Conservation (phyloP, 2,113 vertebrate species). For the Nansenia antarctica region DNA sequence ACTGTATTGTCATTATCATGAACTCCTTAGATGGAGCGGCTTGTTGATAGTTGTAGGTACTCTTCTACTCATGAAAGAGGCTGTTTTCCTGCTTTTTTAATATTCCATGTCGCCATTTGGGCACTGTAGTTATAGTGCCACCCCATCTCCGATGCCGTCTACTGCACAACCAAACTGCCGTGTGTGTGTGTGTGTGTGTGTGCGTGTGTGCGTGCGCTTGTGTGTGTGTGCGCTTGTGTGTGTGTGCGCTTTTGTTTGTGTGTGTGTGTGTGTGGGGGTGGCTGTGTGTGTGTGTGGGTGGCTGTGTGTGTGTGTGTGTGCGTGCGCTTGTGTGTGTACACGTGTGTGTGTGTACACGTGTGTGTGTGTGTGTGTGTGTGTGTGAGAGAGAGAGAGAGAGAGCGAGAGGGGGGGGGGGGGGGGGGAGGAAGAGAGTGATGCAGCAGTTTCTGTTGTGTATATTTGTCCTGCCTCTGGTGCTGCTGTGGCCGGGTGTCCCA, state of each 20-base stretch:
- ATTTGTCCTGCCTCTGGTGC: neutral
- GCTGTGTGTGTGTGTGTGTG: too few relatives aligned
- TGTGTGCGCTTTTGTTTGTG: neutral
- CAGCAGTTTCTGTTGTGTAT: neutral
- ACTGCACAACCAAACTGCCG: constrained; percentile 40
- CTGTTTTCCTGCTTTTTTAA: constrained; percentile 21
- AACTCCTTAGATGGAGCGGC: constrained; percentile 10
- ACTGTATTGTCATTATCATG: constrained; percentile 20
- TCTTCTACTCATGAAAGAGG: constrained; percentile 10
- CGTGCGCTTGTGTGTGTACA: too few relatives aligned
- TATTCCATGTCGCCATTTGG: constrained; percentile 36
- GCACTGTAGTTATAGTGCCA: constrained; percentile 9
- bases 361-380: too few relatives aligned
- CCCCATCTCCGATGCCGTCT: constrained; percentile 38
- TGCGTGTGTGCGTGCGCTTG: constrained; percentile 7
- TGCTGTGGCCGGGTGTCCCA: neutral
- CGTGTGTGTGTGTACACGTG: too few relatives aligned
- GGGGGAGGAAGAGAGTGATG: too few relatives aligned
- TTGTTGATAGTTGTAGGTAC: constrained; percentile 26
- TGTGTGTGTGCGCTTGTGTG: constrained; percentile 7
- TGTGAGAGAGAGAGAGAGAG: too few relatives aligned
- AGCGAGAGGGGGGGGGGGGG: too few relatives aligned
- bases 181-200: constrained; percentile 25
- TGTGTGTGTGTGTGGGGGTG: constrained; percentile 10
- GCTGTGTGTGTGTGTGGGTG: too few relatives aligned